Evolutionary conservation across 2,888 invertebrate species (phyloP), one percentile per base, ranked within the genome.

Genomic region (Phymatocera aterrima): DNA sequence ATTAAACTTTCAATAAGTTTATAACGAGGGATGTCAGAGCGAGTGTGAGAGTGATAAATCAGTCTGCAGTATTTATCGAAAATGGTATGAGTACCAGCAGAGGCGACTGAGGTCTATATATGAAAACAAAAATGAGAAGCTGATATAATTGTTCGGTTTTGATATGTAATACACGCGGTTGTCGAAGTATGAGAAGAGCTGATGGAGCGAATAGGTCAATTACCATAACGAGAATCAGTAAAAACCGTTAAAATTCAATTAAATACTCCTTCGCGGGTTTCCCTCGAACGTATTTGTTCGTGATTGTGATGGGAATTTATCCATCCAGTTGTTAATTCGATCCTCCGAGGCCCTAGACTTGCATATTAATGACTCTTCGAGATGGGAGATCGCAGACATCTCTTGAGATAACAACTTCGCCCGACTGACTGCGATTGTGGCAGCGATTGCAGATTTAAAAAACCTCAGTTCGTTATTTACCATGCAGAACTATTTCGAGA

Each of bases 401-500:
- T 72, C 72, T 72, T 21, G 34, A 72, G 51, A 18, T 51, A 72
- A 72, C 72, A 72, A 72, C 72, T 72, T 51, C 34, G 34, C 37
- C 24, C 10, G 37, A 37, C 15, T 37, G 10, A 18, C 34, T 34
- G 6, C 18, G 37, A n/a, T 64, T n/a, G 61, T 18, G 61, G 61
- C 24, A 12, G n/a, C 37, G 37, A 5, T 21, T 46, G 15, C 43
- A n/a, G n/a, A n/a, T 68, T 5, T 3, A 40, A 8, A 15, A 3
- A 21, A 12, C n/a, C 46, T 84, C 78, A 78, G 80, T 85, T 86
- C 85, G 85, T 87, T 88, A 88, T 87, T 86, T 85, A 84, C 84
- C 84, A n/a, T n/a, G 79, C 82, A 82, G 83, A 86, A 87, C 87
- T 86, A 86, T 87, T 86, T 85, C 84, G 84, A 83, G 85, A 87